A percentile compares a stretch with the other conserved stretches of the same genome.
Conservation (phyloP, 2,113 vertebrate genomes). For the Pedetes capensis region DNA sequence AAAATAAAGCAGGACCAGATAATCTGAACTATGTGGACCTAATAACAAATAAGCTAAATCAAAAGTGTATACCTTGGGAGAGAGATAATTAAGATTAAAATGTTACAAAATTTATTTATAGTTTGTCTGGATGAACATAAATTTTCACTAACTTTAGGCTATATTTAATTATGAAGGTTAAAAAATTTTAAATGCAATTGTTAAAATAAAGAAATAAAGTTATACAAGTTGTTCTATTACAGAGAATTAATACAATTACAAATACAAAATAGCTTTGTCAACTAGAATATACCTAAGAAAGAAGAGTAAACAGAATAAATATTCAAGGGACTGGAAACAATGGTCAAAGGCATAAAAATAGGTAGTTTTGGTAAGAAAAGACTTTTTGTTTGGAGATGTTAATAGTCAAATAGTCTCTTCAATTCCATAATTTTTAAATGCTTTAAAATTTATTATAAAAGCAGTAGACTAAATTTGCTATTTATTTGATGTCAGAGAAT, state of each 20-base stretch:
- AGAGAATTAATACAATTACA: background rate
- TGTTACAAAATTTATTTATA: background rate
- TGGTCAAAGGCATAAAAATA: background rate
- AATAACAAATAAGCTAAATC: background rate
- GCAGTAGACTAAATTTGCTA: background rate
- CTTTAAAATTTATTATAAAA: background rate
- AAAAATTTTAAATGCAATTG: background rate
- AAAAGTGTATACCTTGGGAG: background rate
- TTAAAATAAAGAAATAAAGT: background rate
- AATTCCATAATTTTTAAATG: background rate
- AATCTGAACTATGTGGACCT: background rate
- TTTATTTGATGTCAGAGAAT: conserved; percentile 1
- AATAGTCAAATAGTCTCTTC: background rate
- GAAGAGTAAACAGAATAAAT: background rate
- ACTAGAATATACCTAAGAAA: background rate
- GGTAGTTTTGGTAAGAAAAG: conserved; percentile 1
- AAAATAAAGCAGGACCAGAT: background rate
- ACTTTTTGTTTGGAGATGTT: background rate
- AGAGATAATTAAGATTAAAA: background rate
- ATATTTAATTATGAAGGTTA: background rate
- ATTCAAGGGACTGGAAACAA: background rate
- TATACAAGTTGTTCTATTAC: background rate
- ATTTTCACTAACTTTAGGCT: background rate
- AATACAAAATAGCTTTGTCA: background rate
- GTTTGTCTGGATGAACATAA: background rate